Percentiles rank a stretch among this genome's conserved stretches.
These are phyloP conservation scores for Varroa destructor DNA, from an alignment of 1,140 invertebrate species.

Conservation along the genomic window DNA sequence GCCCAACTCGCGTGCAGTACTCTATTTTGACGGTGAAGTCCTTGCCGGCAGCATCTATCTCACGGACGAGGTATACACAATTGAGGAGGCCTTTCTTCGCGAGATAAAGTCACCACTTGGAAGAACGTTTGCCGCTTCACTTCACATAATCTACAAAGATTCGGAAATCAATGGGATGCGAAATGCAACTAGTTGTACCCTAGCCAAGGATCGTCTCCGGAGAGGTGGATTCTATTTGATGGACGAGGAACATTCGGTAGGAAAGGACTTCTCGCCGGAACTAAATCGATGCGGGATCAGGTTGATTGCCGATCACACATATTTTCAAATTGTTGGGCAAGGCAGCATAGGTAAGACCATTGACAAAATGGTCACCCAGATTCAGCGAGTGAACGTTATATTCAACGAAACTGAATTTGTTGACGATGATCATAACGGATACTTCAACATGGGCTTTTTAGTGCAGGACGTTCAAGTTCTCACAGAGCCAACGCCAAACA, in stretches of 20 bases:
- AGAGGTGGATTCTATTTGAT: neutral
- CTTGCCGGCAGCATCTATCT: slow-evolving; percentile 3
- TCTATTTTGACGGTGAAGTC: neutral
- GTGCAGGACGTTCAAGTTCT: slow-evolving; percentile 14
- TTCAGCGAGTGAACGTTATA: slow-evolving; percentile 15
- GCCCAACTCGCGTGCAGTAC: neutral
- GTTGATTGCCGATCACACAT: slow-evolving; percentile 7
- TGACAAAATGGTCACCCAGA: slow-evolving; percentile 26
- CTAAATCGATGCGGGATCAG: neutral
- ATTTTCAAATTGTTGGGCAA: slow-evolving; percentile 10
- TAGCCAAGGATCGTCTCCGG: neutral
- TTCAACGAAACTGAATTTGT: slow-evolving; percentile 6
- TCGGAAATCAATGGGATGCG: neutral
- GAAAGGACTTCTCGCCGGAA: slow-evolving; percentile 15
- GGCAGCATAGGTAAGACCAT: slow-evolving; percentile 1
- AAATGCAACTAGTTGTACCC: neutral
- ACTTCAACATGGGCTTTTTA: slow-evolving; percentile 24
- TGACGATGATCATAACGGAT: slow-evolving; percentile 7
- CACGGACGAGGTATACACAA: slow-evolving; percentile 21
- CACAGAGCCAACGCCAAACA: neutral
- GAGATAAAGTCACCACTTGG: neutral
- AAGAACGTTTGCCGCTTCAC: neutral
- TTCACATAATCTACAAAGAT: slow-evolving; percentile 3
- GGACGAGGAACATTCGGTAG: neutral
- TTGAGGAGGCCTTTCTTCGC: neutral